Base-by-base conservation (phyloP, 2,888 invertebrate genomes). In the Athrips mouffetella region DNA sequence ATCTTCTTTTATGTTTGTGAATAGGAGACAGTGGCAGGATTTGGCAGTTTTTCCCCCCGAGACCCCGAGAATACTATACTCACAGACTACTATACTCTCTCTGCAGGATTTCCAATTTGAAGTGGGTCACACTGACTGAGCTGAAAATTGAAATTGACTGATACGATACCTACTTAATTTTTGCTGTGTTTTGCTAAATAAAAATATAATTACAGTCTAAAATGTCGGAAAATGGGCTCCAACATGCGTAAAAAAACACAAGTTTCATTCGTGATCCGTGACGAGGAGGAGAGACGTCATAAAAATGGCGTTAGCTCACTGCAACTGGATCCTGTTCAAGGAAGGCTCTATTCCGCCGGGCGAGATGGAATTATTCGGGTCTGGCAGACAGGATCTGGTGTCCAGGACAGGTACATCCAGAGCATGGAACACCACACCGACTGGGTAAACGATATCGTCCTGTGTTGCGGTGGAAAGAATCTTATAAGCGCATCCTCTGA, bases 361-460 rank as follows among this genome's bases (percentile, higher is more conserved):
- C 91, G 98, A 52, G 99, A 99, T 88, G 97, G 98, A 47, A 98
- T 99, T 70, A 98, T 99, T 65, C 91, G 99, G 71, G 97, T 95
- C 66, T 97, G 96, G 94, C 94, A 95, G 76, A 91, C 92, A 7
- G 88, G 87, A 16, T 78, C 83, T 40, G 91, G 90, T 33, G 77
- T 90, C 27, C 90, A 88, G 61, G 89, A 89, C 53, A 70, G 87
- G 46, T 98, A 97, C 73, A 91, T 97, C 53, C 96, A 97, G 73
- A 97, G 98, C 23, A 97, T 99, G 98, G 99, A 99, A 78, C 99
- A 99, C 82, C 99, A 99, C 77, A 99, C 98, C 2, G 99, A 99
- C 82, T 99, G 99, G 99, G 98, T 99, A 42, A 99, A 99, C 83
- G 99, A 99, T 84, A 97, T 99, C 73, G 96, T 99, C 30, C 90